Evolutionary conservation across 2,888 invertebrate genomes (phyloP), one percentile per base, ranked within the genome.

Genomic region (Cantharis nigra): DNA sequence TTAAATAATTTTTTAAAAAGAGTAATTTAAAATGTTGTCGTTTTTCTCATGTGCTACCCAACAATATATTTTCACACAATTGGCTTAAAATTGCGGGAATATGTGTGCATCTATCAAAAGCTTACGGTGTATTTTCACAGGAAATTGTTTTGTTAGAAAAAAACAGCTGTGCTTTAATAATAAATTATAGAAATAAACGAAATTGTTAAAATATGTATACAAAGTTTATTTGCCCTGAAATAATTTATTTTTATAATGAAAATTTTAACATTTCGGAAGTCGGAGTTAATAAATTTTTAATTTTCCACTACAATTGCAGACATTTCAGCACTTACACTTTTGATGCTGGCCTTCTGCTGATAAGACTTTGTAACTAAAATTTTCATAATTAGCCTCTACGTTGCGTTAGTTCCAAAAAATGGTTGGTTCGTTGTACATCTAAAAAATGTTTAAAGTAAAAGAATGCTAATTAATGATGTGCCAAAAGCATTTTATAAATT

Each of bases 1-100:
- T 49, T 49, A 49, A 49, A 49, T 49, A 49, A 49, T 67, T 67
- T 28, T 73, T 73, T 30, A 70, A 67, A 23, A 20, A 49, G 74
- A 76, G 71, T 71, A 78, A 76, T 78, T 78, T 78, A 78, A 78
- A 78, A 78, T 65, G 70, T 75, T 78, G 78, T 76, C 78, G 76
- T 71, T 78, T 78, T 76, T 64, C 76, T 78, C 76, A 71, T 74
- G 71, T 72, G 76, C 70, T 74, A 67, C 71, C 72, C 76, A 33
- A 71, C 33, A 69, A 76, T 76, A 76, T 78, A 76, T 78, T 78
- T 63, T 78, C 71, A 69, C 73, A 78, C 76, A 78, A 78, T 78
- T 78, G 78, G 76, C 69, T 74, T 78, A 76, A 76, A 78, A 76
- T 74, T 78, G 76, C 72, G 30, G 26, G 71, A 78, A 78, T 74